phyloP scores from a whole-genome alignment of 2,113 vertebrate species.

The Rhipidura dahli region DNA sequence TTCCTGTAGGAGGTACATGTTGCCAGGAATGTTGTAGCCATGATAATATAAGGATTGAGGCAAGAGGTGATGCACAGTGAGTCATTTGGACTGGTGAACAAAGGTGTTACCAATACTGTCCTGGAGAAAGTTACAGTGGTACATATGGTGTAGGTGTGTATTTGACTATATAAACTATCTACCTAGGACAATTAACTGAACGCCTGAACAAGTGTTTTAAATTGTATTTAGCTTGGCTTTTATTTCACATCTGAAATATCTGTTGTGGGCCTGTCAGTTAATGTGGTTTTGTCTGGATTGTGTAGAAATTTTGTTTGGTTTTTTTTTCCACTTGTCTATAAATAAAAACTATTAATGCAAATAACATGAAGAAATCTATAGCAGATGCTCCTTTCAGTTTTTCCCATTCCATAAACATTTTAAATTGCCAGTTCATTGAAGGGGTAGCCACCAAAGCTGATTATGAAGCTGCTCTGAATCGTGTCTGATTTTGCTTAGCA shows the following conservation, averaged over 20 bases:
- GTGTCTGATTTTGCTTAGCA: background rate
- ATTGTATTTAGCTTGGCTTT: background rate
- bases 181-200: background rate
- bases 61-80: background rate
- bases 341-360: background rate
- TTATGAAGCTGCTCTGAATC: background rate
- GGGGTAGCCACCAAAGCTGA: background rate
- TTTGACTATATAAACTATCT: background rate
- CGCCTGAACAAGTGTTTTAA: background rate
- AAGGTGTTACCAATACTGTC: background rate
- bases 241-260: background rate
- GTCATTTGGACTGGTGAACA: background rate
- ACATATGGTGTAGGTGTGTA: background rate
- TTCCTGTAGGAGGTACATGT: background rate
- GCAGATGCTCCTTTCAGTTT: background rate
- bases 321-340: background rate
- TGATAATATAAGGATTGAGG: background rate
- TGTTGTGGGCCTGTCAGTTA: background rate
- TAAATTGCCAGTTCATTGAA: background rate
- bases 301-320: background rate
- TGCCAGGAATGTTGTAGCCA: background rate
- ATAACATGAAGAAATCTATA: background rate
- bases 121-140: background rate
- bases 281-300: background rate
- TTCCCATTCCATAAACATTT: background rate